Base-by-base conservation (phyloP, 1,140 invertebrate species). In the Drosophila willistoni region DNA sequence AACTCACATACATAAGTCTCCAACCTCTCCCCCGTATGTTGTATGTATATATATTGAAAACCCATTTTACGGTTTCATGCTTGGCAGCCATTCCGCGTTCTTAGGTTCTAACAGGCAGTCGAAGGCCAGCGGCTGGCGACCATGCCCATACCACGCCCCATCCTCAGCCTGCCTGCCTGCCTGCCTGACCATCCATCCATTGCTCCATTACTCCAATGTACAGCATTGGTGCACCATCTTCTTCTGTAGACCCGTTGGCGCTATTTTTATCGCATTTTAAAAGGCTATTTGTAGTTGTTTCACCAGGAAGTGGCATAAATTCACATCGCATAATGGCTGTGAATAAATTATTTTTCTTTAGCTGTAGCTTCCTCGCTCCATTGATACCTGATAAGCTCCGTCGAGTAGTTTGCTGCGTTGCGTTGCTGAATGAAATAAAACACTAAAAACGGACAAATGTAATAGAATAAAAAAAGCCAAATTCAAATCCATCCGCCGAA, bases 191-290 rank as follows among this genome's bases (percentile, higher is more conserved):
- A 44, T 14, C 36, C 36, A 39, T 36, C 59, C 44, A 44, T 10
- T 55, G 68, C 62, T 65, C 19, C 34, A 36, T 39, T 39, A 12
- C 36, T 64, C 60, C 67, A 79, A 75, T 75, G 69, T 70, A 71
- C 57, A 64, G 68, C 64, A 63, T 47, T 56, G 63, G 25, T 22
- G 68, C 64, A 63, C 47, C 72, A 62, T 75, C 73, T 71, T 75
- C 73, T 70, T 68, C 61, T 69, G 60, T 39, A 73, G 79, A 83
- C 85, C 83, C 75, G 57, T 89, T 87, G 83, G 83, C 83, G 84
- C 83, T 87, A 87, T 87, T 87, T 87, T 87, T 87, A 87, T 87
- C 83, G 83, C 83, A 87, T 87, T 87, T 87, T 87, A 87, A 87
- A 87, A 89, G 83, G 83, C 83, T 87, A 87, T 87, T 87, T 87